Percentiles rank a stretch among this genome's conserved stretches.
Evolutionary conservation across 1,140 invertebrate species (phyloP).

Genomic region (Agrypnia vestita): DNA sequence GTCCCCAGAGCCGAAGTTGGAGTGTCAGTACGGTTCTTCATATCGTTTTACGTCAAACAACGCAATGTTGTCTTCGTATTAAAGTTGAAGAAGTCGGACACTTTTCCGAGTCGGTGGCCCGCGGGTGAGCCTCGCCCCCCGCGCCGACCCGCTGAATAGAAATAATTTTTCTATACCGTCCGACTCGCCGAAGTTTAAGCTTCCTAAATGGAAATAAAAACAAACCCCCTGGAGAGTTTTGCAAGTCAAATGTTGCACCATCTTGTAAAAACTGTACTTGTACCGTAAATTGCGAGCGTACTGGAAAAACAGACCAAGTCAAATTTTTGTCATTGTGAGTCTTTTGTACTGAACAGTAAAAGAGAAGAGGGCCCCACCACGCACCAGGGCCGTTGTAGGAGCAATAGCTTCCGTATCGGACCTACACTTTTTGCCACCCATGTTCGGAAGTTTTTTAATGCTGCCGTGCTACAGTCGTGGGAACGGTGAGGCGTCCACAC

Average conservation of each 20-base stretch:
- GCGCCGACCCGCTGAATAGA: conserved; percentile 6
- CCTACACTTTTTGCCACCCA: too few species aligned
- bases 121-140: not conserved
- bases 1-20: not conserved
- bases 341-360: too few species aligned
- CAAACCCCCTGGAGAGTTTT: conserved; percentile 1
- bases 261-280: not conserved
- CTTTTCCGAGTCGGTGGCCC: conserved; percentile 9
- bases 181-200: not conserved
- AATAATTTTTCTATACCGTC: conserved; percentile 10
- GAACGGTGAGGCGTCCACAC: too few species aligned
- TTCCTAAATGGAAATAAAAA: not conserved
- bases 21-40: not conserved
- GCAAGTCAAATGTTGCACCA: conserved; percentile 30
- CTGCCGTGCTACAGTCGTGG: too few species aligned
- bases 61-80: conserved; percentile 14
- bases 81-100: conserved; percentile 27
- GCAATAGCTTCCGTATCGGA: too few species aligned
- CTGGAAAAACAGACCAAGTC: too few species aligned
- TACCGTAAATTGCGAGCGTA: too few species aligned
- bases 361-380: too few species aligned
- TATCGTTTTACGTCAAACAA: conserved; percentile 27
- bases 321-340: too few species aligned
- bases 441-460: too few species aligned
- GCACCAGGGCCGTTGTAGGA: too few species aligned